Base-by-base conservation (phyloP, 2,888 invertebrate species). In the Oxyteleia sp. region DNA sequence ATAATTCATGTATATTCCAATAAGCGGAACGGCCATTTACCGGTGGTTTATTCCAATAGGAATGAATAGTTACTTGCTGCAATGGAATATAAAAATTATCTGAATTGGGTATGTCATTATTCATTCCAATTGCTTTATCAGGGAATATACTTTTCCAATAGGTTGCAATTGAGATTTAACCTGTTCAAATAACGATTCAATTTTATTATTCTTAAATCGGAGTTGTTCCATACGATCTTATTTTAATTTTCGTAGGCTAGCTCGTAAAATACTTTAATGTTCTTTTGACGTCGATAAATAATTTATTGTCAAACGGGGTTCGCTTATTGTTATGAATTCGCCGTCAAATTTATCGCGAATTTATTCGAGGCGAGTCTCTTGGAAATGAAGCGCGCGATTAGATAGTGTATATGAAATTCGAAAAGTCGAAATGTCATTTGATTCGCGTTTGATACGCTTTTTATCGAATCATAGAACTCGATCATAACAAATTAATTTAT, bases 401-500 rank as follows among this genome's bases (percentile, higher is more conserved):
- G 15, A 10, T 10, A 18, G 2, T 43, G 13, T 43, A 10, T 43
- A 13, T 18, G 3, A 15, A 45, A 3, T 18, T 16, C n/a, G 45
- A 16, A 45, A 18, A 45, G 8, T 45, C 18, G 15, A 45, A 45
- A 45, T 10, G 45, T 45, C 45, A 18, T 43, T 43, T 43, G 15
- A 43, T 43, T 13, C 13, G 7, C 43, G 7, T 43, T 13, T 43
- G 43, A 43, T 13, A 23, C 2, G 35, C 35, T 35, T 35, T 43
- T 43, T 43, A 43, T 18, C 15, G 1, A 10, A 32, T 8, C 32
- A 10, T 32, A 32, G 8, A 45, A 10, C 5, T 45, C 13, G 0
- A 10, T 45, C 18, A 45, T 45, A 45, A 45, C 15, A 18, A 11
- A 49, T 49, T 20, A 49, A 49, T 72, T 59, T 72, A 41, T 72